Percentiles rank a stretch among this genome's conserved stretches.
phyloP scores from a whole-genome alignment of 2,888 invertebrate genomes.

The Phortica okadai region DNA sequence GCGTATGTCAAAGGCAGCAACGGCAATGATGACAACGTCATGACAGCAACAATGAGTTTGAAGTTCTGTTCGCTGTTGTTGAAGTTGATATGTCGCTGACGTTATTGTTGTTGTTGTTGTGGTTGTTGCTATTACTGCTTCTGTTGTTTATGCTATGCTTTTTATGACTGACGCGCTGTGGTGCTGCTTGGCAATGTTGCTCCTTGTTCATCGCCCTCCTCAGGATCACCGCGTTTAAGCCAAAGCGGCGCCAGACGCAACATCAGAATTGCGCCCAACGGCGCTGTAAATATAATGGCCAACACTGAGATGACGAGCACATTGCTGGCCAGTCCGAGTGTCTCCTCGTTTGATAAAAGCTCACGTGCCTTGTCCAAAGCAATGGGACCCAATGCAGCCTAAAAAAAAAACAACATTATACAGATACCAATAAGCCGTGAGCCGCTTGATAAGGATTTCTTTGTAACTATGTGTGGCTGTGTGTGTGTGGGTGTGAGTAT shows the following conservation, averaged over 20 bases:
- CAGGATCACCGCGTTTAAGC: slow-evolving; percentile 64
- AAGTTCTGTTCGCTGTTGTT: background rate
- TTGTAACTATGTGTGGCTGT: background rate
- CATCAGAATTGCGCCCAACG: slow-evolving; percentile 78
- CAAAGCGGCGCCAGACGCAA: slow-evolving; percentile 75
- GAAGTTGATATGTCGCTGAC: background rate
- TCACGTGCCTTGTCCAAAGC: slow-evolving; percentile 79
- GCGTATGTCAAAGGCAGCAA: background rate
- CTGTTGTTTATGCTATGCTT: slow-evolving; percentile 10
- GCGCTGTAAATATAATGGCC: slow-evolving; percentile 79
- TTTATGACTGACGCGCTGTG: background rate
- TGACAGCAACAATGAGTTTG: background rate
- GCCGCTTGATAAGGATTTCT: no score
- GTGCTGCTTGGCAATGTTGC: background rate
- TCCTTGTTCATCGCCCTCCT: slow-evolving; percentile 37
- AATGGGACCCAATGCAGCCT: slow-evolving; percentile 83
- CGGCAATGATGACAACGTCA: background rate
- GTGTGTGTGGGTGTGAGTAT: background rate
- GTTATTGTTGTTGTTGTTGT: background rate
- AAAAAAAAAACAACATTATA: background rate
- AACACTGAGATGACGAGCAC: slow-evolving; percentile 79
- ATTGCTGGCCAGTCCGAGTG: slow-evolving; percentile 74
- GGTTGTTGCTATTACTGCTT: background rate
- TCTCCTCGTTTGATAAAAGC: slow-evolving; percentile 51
- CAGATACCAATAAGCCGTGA: background rate